Evolutionary conservation across 1,140 invertebrate species (phyloP), one percentile per base, ranked within the genome.

Genomic region (Meloidogyne floridensis): DNA sequence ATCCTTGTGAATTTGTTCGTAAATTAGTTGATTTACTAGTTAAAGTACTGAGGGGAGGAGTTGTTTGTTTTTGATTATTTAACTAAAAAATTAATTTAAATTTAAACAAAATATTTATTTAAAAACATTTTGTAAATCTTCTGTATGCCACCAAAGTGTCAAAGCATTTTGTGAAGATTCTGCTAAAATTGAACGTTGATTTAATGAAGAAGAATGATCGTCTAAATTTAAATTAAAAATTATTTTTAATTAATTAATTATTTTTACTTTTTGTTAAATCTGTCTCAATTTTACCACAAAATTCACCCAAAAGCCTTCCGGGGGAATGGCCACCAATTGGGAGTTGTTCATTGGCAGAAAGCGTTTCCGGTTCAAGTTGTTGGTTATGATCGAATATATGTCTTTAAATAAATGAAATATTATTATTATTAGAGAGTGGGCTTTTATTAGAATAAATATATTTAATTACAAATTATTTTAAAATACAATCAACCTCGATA

Each of bases 121-220:
- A 65, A 65, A n/a, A n/a, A 65, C 72, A 59, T 80, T 73, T 53
- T 72, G 7, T n/a, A n/a, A n/a, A n/a, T 56, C 53, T n/a, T 82
- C 81, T 15, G 81, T 82, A 74, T 82, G 81, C 81, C 81, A 82
- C 81, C 81, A 82, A 15, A 82, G 54, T 6, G 81, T 82, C 15
- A 82, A 75, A 18, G 79, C 73, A 73, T 82, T 82, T 80, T 80
- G 71, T 65, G 81, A 47, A 10, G 81, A 82, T 51, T 82, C 81
- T 32, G 81, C 81, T 72, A 82, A 18, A 69, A 79, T 11, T 51
- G 11, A 32, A 54, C 18, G 9, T 42, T 47, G 9, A 10, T 72
- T 72, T n/a, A 42, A 71, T 32, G 13, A 47, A 74, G 13, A 47
- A 74, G 0, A 2, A 8, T 71, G 70, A 8, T 71, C 32, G 8